Conservation (phyloP, 2,113 vertebrate genomes). For the Acanthochromis polyacanthus region DNA sequence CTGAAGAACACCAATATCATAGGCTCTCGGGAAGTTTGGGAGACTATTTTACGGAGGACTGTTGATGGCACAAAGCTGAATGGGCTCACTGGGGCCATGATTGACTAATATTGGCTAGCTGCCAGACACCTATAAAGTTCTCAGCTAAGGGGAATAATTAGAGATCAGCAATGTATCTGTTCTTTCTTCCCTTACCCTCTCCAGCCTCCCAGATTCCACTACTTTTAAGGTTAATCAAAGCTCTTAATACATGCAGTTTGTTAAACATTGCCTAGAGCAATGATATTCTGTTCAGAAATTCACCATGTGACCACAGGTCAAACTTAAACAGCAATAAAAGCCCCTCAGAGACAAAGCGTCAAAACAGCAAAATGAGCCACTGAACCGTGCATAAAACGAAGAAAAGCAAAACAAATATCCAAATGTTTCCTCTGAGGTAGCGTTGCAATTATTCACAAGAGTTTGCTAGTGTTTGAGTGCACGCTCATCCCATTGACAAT, state of each 20-base stretch:
- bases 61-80: background rate
- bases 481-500: background rate
- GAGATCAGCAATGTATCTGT: background rate
- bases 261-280: background rate
- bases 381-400: background rate
- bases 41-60: background rate
- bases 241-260: conserved; percentile 18
- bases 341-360: background rate
- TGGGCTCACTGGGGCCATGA: conserved; percentile 26
- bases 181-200: conserved; percentile 15
- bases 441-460: conserved; percentile 11
- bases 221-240: conserved; percentile 10
- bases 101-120: conserved; percentile 60
- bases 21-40: background rate
- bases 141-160: conserved; percentile 43
- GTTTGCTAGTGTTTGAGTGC: conserved; percentile 5
- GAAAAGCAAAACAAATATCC: background rate
- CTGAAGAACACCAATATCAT: background rate
- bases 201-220: background rate
- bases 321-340: background rate
- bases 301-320: background rate
- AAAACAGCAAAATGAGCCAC: background rate
- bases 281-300: background rate
- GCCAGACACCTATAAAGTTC: conserved; percentile 81
- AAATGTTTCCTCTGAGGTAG: conserved; percentile 9